Percentiles rank a stretch among this genome's conserved stretches.
phyloP scores from a whole-genome alignment of 2,797 vertebrate genomes.

The Cichlasoma orientale region DNA sequence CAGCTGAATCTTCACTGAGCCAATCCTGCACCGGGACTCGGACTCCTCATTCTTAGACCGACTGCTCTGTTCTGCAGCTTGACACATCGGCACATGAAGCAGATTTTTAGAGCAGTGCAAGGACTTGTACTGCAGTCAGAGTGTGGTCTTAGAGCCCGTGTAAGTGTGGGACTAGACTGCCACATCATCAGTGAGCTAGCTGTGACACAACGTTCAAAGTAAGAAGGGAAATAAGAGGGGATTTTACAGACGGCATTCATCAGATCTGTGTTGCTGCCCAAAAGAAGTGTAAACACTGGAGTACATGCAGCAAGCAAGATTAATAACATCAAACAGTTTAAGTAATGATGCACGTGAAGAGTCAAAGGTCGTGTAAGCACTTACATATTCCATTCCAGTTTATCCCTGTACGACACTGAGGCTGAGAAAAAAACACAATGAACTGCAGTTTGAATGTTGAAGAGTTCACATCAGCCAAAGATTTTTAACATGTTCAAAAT shows the following conservation, averaged over 20 bases:
- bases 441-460: no score
- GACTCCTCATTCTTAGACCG: no score
- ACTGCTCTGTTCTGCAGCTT: no score
- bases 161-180: not conserved
- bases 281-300: no score
- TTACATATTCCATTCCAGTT: not conserved
- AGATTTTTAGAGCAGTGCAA: not conserved
- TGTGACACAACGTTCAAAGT: not conserved
- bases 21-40: no score
- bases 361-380: not conserved
- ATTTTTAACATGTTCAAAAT: not conserved
- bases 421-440: not conserved
- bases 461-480: not conserved
- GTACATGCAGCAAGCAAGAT: no score
- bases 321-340: not conserved
- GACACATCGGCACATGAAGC: no score
- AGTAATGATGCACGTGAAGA: not conserved
- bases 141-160: no score
- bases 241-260: not conserved
- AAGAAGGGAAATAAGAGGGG: not conserved
- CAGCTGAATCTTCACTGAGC: no score
- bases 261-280: no score
- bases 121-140: not conserved
- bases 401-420: not conserved
- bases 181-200: no score